Conservation (phyloP, 2,888 invertebrate species). For the Cosmopolites sordidus region DNA sequence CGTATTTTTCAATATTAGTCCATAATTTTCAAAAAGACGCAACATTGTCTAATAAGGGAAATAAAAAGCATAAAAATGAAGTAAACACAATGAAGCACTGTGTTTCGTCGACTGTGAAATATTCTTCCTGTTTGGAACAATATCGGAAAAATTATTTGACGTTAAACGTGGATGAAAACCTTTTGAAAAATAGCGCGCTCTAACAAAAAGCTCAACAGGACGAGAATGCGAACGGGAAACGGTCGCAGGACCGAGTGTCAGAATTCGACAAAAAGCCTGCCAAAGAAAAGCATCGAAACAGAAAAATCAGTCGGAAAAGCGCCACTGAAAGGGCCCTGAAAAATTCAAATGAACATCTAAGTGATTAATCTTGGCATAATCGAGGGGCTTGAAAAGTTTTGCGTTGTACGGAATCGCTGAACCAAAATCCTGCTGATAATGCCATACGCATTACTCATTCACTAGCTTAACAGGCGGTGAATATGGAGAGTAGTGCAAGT, state of each 20-base stretch:
- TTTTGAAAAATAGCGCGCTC: not conserved
- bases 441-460: slow-evolving; percentile 21
- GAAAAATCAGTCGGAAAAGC: slow-evolving; percentile 11
- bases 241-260: slow-evolving; percentile 1
- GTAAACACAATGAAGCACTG: too few species aligned
- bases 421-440: slow-evolving; percentile 25
- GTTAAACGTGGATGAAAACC: not conserved
- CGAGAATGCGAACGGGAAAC: not conserved
- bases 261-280: slow-evolving; percentile 5
- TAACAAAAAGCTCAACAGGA: slow-evolving; percentile 1
- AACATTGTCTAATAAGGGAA: too few species aligned
- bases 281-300: slow-evolving; percentile 12
- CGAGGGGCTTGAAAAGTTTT: slow-evolving; percentile 13
- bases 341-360: slow-evolving; percentile 23
- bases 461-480: slow-evolving; percentile 12
- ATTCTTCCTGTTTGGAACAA: not conserved
- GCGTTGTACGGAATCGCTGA: slow-evolving; percentile 20
- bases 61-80: too few species aligned
- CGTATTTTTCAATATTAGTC: too few species aligned
- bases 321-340: slow-evolving; percentile 9
- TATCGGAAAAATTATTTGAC: not conserved
- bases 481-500: not conserved
- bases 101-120: not conserved
- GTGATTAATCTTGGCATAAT: slow-evolving; percentile 26
- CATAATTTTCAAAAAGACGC: too few species aligned